Evolutionary conservation across 2,888 invertebrate species (phyloP).

Genomic region (Lordiphosa andalusiaca): DNA sequence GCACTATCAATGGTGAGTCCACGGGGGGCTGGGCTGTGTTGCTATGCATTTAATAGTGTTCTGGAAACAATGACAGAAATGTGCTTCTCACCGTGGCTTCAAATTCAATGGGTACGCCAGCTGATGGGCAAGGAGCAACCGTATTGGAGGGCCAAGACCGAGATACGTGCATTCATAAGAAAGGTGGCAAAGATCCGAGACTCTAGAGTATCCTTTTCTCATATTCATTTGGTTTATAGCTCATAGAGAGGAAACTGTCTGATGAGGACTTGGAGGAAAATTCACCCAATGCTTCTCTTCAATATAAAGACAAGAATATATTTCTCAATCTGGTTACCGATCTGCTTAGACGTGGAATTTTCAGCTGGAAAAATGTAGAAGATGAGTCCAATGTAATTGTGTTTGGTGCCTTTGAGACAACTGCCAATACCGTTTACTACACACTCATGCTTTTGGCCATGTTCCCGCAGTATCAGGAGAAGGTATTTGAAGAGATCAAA

Average conservation of each 20-base stretch:
- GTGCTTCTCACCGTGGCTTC: slow-evolving; percentile 76
- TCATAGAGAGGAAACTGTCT: slow-evolving; percentile 58
- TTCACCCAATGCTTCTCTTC: not conserved
- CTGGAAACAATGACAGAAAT: slow-evolving; percentile 75
- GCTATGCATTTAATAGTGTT: slow-evolving; percentile 47
- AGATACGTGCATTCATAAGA: slow-evolving; percentile 65
- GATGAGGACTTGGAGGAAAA: slow-evolving; percentile 29
- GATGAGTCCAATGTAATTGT: slow-evolving; percentile 77
- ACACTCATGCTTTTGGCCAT: slow-evolving; percentile 71
- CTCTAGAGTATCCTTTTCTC: not conserved
- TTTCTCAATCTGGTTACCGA: slow-evolving; percentile 72
- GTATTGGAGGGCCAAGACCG: slow-evolving; percentile 58
- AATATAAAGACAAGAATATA: slow-evolving; percentile 44
- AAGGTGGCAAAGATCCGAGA: slow-evolving; percentile 46
- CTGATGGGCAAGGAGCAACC: slow-evolving; percentile 55
- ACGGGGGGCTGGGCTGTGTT: not conserved
- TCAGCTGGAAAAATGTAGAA: slow-evolving; percentile 70
- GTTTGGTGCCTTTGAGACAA: slow-evolving; percentile 78
- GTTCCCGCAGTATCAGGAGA: slow-evolving; percentile 76
- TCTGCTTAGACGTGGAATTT: slow-evolving; percentile 60
- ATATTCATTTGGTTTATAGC: slow-evolving; percentile 20
- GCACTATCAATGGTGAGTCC: slow-evolving; percentile 72
- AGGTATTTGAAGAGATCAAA: slow-evolving; percentile 71
- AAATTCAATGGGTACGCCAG: slow-evolving; percentile 45
- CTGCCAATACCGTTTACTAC: slow-evolving; percentile 72